Conservation (phyloP, 2,888 invertebrate species). For the Anaspis maculata region DNA sequence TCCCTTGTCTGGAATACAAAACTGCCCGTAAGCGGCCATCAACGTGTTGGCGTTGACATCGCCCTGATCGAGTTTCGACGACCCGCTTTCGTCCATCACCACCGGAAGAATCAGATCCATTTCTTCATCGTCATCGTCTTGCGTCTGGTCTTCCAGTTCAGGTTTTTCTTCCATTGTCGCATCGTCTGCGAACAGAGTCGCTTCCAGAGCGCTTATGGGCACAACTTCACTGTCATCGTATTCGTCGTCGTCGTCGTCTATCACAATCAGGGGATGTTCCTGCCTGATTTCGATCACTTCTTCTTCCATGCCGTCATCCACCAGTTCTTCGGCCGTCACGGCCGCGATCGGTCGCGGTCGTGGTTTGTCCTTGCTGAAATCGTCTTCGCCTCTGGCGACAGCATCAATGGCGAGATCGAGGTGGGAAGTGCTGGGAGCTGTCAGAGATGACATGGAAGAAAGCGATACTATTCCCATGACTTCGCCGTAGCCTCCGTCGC, state of each 20-base stretch:
- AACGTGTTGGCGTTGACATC: slow-evolving; percentile 23
- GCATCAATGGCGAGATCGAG: slow-evolving; percentile 32
- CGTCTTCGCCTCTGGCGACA: slow-evolving; percentile 21
- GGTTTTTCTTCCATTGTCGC: too few species aligned
- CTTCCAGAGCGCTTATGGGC: too few species aligned
- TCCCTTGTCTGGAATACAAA: slow-evolving; percentile 49
- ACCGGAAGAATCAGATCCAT: slow-evolving; percentile 1
- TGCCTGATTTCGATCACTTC: too few species aligned
- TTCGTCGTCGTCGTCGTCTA: slow-evolving; percentile 20
- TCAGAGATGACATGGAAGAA: slow-evolving; percentile 1
- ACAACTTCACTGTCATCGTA: background rate
- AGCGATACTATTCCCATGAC: slow-evolving; percentile 1
- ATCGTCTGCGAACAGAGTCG: too few species aligned
- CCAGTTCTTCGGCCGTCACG: slow-evolving; percentile 3
- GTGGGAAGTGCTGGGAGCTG: slow-evolving; percentile 9
- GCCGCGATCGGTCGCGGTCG: background rate
- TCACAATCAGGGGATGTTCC: slow-evolving; percentile 6
- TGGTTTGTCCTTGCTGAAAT: slow-evolving; percentile 1
- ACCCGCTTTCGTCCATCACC: background rate
- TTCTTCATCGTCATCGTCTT: slow-evolving; percentile 5
- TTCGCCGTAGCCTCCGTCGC: too few species aligned
- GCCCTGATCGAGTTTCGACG: slow-evolving; percentile 16
- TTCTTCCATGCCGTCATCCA: slow-evolving; percentile 5
- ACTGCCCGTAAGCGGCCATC: slow-evolving; percentile 25
- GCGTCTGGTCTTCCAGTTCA: background rate